A percentile compares a stretch with the other conserved stretches of the same genome.
Evolutionary conservation across 1,140 invertebrate genomes (phyloP).

Genomic region (Drosophila trapezifrons): DNA sequence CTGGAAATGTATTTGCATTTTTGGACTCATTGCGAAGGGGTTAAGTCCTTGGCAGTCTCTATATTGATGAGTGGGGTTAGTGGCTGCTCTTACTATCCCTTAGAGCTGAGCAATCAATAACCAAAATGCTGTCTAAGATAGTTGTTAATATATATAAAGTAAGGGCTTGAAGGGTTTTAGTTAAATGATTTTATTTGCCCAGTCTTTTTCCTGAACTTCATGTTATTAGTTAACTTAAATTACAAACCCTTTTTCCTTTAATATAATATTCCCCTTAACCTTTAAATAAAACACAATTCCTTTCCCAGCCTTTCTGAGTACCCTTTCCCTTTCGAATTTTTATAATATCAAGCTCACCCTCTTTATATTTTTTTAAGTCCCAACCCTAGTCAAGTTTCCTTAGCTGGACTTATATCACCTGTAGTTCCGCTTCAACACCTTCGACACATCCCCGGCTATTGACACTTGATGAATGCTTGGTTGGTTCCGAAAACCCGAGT

Average conservation of each 20-base stretch:
- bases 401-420: slow-evolving; percentile 16
- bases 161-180: not conserved
- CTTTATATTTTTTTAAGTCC: not conserved
- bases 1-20: slow-evolving; percentile 62
- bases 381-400: not conserved
- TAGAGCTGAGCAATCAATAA: slow-evolving; percentile 50
- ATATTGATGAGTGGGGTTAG: slow-evolving; percentile 61
- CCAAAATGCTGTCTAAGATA: slow-evolving; percentile 25
- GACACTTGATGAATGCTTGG: slow-evolving; percentile 69
- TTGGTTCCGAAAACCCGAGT: slow-evolving; percentile 47
- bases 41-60: slow-evolving; percentile 33
- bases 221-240: not conserved
- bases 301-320: not conserved
- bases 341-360: not conserved
- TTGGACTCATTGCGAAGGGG: slow-evolving; percentile 41
- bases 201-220: not conserved
- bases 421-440: slow-evolving; percentile 64
- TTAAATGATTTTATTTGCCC: not conserved
- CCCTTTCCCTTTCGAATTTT: not conserved
- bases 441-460: slow-evolving; percentile 26
- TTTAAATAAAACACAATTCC: not conserved
- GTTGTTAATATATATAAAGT: slow-evolving; percentile 4
- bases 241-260: not conserved
- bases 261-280: not conserved
- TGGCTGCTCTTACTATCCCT: slow-evolving; percentile 10